These are phyloP conservation scores for Chroicocephalus ridibundus DNA, from an alignment of 2,113 vertebrate species.

Conservation along the genomic window DNA sequence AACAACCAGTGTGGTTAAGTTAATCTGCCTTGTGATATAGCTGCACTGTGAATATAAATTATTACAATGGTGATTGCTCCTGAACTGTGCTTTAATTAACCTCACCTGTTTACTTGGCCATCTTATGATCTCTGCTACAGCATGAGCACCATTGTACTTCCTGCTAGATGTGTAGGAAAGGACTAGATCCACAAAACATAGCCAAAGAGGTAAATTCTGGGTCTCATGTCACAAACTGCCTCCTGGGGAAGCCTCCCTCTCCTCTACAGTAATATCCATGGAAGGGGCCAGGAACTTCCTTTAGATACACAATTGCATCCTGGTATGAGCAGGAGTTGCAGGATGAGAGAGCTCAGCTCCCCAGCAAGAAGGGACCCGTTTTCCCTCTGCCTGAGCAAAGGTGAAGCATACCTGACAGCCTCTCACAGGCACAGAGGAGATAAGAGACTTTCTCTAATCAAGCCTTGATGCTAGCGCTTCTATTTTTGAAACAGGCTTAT, in stretches of 20 bases:
- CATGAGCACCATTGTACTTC: neutral
- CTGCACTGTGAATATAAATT: neutral
- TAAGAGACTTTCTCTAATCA: constrained; percentile 23
- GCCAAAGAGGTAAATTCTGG: neutral
- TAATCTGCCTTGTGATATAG: neutral
- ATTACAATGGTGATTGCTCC: neutral
- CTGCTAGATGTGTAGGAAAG: neutral
- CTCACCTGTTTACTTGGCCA: neutral
- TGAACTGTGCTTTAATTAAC: neutral
- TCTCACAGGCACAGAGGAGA: neutral
- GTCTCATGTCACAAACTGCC: neutral
- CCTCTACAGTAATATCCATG: neutral
- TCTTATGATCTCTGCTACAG: neutral
- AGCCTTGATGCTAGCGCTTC: neutral
- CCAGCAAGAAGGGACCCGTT: neutral
- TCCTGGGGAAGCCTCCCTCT: neutral
- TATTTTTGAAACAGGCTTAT: constrained; percentile 41
- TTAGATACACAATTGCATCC: neutral
- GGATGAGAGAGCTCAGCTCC: neutral
- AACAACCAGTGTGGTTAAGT: neutral
- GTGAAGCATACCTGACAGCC: neutral
- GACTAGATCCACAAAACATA: neutral
- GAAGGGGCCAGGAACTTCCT: neutral
- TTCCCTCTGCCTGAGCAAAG: neutral
- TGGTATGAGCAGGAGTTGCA: neutral